Base-by-base conservation (phyloP, 2,888 invertebrate species). In the Gonocerus acuteangulatus region DNA sequence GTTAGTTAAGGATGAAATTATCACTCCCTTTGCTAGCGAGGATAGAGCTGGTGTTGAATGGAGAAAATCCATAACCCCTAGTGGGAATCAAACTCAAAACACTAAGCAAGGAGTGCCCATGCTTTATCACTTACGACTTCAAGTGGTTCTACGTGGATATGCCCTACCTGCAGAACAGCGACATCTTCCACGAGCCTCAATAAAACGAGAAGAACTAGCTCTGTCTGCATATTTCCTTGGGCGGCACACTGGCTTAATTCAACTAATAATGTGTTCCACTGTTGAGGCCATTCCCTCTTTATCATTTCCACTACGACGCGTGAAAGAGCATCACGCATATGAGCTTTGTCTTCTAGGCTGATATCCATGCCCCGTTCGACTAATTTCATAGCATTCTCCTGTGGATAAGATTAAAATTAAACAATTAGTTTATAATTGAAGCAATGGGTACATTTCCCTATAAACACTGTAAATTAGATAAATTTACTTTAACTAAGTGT, bases 241-340 rank as follows among this genome's bases (percentile, higher is more conserved):
- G 83, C 54, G 23, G 64, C 60, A 45, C 63, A 62, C n/a, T 64
- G 65, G 48, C 89, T 87, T 1, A 95, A 78, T 73, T 95, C 94
- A 0, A 82, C 78, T 27, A 95, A 74, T 32, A 96, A 74, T 0
- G 88, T 84, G 0, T 92, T 89, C 95, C 95, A 96, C 67, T 95
- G 90, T 72, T 95, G 95, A 0, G 96, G 96, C 96, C 95, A 96
- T 73, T 95, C 95, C 9, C 95, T 80, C 72, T 95, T 95, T 58
- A 93, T 88, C 86, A 96, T 93, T 77, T 96, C 95, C 0, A 96
- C 95, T 58, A 95, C 84, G n/a, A 95, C 87, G 49, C 94, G 80
- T 13, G 93, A 88, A 2, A 90, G 74, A 1, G 88, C 91, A 73
- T 91, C 89, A 73, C 91, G 90, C 69, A 91, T 81, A 70, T 89